A percentile compares a stretch with the other conserved stretches of the same genome.
Conservation (phyloP, 2,113 vertebrate species). For the Percopsis transmontana region DNA sequence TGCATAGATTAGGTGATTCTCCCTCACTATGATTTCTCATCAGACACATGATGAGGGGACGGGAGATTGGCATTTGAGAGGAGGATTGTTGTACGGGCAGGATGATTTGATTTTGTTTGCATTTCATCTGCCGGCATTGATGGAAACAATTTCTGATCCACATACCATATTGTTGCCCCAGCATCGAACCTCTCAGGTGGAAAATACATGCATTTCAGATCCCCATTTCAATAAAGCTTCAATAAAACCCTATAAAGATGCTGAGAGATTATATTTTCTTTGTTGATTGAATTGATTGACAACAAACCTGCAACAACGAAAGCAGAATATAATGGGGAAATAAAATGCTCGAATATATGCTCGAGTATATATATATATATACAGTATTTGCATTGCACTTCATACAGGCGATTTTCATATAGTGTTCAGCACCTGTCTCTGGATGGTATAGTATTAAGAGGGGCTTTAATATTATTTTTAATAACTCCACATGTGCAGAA, state of each 20-base stretch:
- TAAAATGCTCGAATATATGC: conserved; percentile 3
- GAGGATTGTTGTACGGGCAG: conserved; percentile 54
- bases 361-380: no score
- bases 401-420: conserved; percentile 9
- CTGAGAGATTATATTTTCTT: conserved; percentile 61
- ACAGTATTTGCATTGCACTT: conserved; percentile 16
- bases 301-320: conserved; percentile 52
- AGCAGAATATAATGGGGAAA: conserved; percentile 37
- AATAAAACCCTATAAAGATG: conserved; percentile 55
- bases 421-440: conserved; percentile 5
- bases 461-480: conserved; percentile 22
- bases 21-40: conserved; percentile 71
- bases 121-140: conserved; percentile 72
- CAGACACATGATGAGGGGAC: conserved; percentile 68
- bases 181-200: conserved; percentile 70
- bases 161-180: conserved; percentile 50
- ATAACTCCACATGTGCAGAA: conserved; percentile 1
- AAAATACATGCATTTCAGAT: conserved; percentile 71
- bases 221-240: conserved; percentile 69
- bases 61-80: conserved; percentile 71
- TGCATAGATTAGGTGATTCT: conserved; percentile 76
- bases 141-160: conserved; percentile 70
- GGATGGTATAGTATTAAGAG: conserved; percentile 24
- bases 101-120: conserved; percentile 76
- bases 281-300: conserved; percentile 68